These are phyloP conservation scores for Onchidella celtica DNA, from an alignment of 2,888 invertebrate genomes.

Conservation along the genomic window DNA sequence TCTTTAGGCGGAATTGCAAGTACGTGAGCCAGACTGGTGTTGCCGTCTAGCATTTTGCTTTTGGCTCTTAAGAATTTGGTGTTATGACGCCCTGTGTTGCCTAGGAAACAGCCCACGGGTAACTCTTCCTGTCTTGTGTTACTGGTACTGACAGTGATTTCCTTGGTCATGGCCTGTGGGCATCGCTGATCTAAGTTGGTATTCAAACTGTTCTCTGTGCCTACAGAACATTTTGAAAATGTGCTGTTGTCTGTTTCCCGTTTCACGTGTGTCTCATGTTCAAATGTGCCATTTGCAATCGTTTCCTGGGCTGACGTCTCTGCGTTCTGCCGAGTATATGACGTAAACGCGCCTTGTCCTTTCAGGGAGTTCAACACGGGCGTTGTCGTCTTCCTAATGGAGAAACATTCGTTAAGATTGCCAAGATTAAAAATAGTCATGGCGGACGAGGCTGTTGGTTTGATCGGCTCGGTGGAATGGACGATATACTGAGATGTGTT, in stretches of 20 bases:
- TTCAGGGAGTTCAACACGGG: conserved; percentile 19
- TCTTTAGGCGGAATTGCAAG: no score
- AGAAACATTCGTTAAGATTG: background rate
- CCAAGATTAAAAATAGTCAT: no score
- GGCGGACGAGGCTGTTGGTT: background rate
- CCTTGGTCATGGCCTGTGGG: no score
- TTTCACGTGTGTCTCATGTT: no score
- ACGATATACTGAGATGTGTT: background rate
- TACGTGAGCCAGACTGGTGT: conserved; percentile 2
- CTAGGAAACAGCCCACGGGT: no score
- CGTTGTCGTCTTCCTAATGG: conserved; percentile 26
- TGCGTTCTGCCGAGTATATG: background rate
- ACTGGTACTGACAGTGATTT: no score
- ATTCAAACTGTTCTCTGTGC: no score
- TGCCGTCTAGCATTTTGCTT: background rate
- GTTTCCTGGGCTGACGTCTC: no score
- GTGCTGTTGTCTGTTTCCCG: background rate
- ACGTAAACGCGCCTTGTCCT: conserved; percentile 31
- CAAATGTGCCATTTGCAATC: no score
- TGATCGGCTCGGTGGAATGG: background rate
- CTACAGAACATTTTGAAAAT: background rate
- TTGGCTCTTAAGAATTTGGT: conserved; percentile 6
- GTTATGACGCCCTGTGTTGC: conserved; percentile 35
- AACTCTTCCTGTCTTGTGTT: no score
- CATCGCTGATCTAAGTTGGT: no score